phyloP scores from a whole-genome alignment of 1,140 invertebrate genomes.

The Helicorthomorpha holstii region DNA sequence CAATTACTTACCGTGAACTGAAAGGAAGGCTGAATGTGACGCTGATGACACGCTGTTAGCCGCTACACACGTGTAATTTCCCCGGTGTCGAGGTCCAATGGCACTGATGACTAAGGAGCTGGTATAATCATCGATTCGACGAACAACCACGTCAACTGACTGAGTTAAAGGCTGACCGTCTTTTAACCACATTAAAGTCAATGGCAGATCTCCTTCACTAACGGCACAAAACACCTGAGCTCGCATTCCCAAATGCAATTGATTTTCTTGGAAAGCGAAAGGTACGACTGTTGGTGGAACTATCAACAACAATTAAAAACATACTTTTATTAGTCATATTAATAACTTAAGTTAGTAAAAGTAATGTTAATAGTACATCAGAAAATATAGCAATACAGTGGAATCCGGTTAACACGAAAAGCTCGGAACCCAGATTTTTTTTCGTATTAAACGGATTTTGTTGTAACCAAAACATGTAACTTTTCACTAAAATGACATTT shows the following conservation, averaged over 20 bases:
- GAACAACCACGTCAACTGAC: slow-evolving; percentile 27
- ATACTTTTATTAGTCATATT: too few relatives aligned
- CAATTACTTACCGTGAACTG: slow-evolving; percentile 54
- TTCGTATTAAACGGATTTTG: too few relatives aligned
- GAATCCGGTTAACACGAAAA: too few relatives aligned
- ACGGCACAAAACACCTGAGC: slow-evolving; percentile 57
- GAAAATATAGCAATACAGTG: too few relatives aligned
- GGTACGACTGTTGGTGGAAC: slow-evolving; percentile 16
- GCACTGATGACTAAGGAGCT: slow-evolving; percentile 13
- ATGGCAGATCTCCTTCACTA: slow-evolving; percentile 54
- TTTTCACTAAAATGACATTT: too few relatives aligned
- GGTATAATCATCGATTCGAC: slow-evolving; percentile 43
- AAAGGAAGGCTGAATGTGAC: slow-evolving; percentile 49
- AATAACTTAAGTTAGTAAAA: too few relatives aligned
- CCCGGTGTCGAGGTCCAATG: slow-evolving; percentile 13
- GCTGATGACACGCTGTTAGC: slow-evolving; percentile 44
- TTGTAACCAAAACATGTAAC: too few relatives aligned
- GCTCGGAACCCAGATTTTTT: too few relatives aligned
- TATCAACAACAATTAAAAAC: too few relatives aligned
- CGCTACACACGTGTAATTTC: slow-evolving; percentile 25
- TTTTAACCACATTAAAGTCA: slow-evolving; percentile 25
- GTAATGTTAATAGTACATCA: too few relatives aligned
- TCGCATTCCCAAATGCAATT: slow-evolving; percentile 36
- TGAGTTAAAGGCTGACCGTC: neutral
- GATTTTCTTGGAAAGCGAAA: slow-evolving; percentile 19